Evolutionary conservation across 92 coral and sea anemone genomes (phyloP).

Genomic region (Metridium senile): DNA sequence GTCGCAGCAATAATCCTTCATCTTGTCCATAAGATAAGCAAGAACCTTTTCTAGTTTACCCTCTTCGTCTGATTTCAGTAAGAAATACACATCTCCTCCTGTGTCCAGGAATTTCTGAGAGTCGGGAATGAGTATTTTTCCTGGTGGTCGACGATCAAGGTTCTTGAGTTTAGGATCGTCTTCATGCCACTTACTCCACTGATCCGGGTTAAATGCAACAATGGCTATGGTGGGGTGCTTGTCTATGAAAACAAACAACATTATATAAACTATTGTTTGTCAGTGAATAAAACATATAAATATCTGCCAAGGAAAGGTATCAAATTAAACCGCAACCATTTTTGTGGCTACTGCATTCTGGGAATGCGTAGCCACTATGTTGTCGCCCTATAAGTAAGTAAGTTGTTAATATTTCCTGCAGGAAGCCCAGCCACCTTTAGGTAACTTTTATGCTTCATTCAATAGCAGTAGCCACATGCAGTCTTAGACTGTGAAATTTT

Average conservation of each 20-base stretch:
- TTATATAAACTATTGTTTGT: background rate
- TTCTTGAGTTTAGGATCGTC: slow-evolving; percentile 54
- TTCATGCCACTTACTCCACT: slow-evolving; percentile 69
- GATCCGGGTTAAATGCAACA: slow-evolving; percentile 70
- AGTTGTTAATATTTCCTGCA: too few species aligned
- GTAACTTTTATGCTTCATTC: too few species aligned
- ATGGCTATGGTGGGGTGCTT: slow-evolving; percentile 68
- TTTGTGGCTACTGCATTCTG: too few species aligned
- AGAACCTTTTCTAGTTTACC: slow-evolving; percentile 49
- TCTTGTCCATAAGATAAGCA: slow-evolving; percentile 13
- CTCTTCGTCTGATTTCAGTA: slow-evolving; percentile 56
- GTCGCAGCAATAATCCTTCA: slow-evolving; percentile 34
- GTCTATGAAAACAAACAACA: background rate
- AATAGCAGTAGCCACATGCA: too few species aligned
- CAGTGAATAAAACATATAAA: background rate
- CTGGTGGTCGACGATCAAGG: slow-evolving; percentile 52
- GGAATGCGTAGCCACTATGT: too few species aligned
- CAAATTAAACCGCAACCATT: too few species aligned
- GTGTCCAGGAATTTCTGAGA: slow-evolving; percentile 77
- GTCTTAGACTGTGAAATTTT: too few species aligned
- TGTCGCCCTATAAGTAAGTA: too few species aligned
- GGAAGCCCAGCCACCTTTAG: too few species aligned
- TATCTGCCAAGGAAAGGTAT: background rate
- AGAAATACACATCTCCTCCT: slow-evolving; percentile 76
- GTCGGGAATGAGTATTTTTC: slow-evolving; percentile 38